Base-by-base conservation (phyloP, 1,140 invertebrate species). In the Diuraphis noxia region DNA sequence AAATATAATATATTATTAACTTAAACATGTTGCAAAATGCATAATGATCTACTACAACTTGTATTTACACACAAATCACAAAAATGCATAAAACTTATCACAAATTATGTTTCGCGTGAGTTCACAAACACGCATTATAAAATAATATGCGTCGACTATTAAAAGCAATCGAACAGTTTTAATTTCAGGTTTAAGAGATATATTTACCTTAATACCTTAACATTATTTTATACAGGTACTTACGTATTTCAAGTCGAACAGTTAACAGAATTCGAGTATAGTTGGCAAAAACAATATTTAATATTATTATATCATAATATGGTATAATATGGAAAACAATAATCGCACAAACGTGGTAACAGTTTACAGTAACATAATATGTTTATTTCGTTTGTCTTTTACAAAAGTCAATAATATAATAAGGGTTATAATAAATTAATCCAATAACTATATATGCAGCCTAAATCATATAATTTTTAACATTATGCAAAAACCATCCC, bases 341-440 rank as follows among this genome's bases (percentile, higher is more conserved):
- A 46, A 49, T 34, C 8, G 19, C 7, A 85, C 21, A n/a, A 43
- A 85, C n/a, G 46, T 34, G 38, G 30, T 84, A 17, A 77, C n/a
- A 23, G 40, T 72, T 63, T 89, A 77, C 88, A 89, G 56, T 77
- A 89, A 89, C 88, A 89, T 89, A 43, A 77, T 72, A 63, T 77
- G 38, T 89, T 72, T 89, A 72, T 89, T 89, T 89, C 38, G 43
- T 89, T 89, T 88, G 86, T 89, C 40, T 89, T 89, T 89, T 89
- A 89, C 63, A 89, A 89, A 89, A 89, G 30, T 89, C 63, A 89
- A 43, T 89, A 56, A 88, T 88, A 63, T 88, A 89, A 77, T 89
- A 77, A 77, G 63, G 56, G 63, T 89, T 88, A 88, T 88, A 38
- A 88, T 88, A 88, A 43, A 38, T 46, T 90, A 36, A 90, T 77